phyloP scores from a whole-genome alignment of 2,888 invertebrate species.

The Melanargia galathea region DNA sequence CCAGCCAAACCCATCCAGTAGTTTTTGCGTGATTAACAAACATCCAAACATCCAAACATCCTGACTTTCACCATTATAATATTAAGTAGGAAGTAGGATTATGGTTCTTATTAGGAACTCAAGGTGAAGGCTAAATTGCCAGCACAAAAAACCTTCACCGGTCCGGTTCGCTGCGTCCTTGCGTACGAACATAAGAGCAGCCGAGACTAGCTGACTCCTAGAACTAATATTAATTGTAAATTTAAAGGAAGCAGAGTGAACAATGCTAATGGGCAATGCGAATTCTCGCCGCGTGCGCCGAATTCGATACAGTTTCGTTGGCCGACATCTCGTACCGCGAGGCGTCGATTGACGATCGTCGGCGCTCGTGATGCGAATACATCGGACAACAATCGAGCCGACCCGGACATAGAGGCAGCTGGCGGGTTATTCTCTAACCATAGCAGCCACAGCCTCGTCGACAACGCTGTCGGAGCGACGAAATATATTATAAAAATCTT shows the following conservation, averaged over 20 bases:
- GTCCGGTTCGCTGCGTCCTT: constrained; percentile 15
- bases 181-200: constrained; percentile 48
- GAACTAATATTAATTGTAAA: constrained; percentile 72
- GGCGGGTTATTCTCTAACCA: neutral
- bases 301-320: constrained; percentile 63
- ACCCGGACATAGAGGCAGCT: constrained; percentile 53
- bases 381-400: constrained; percentile 52
- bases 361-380: constrained; percentile 61
- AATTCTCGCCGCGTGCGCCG: constrained; percentile 53
- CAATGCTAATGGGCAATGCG: constrained; percentile 47
- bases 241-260: constrained; percentile 49
- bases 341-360: constrained; percentile 70
- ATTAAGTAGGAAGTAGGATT: too few relatives aligned
- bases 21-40: too few relatives aligned
- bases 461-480: neutral
- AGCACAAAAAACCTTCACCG: neutral
- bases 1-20: too few relatives aligned
- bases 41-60: too few relatives aligned
- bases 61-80: too few relatives aligned
- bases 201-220: constrained; percentile 66
- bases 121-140: too few relatives aligned
- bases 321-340: constrained; percentile 63
- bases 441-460: neutral
- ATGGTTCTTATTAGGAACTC: too few relatives aligned
- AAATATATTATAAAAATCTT: neutral